Percentiles rank a stretch among this genome's conserved stretches.
Conservation (phyloP, 1,140 invertebrate species). For the Bombus cullumanus region DNA sequence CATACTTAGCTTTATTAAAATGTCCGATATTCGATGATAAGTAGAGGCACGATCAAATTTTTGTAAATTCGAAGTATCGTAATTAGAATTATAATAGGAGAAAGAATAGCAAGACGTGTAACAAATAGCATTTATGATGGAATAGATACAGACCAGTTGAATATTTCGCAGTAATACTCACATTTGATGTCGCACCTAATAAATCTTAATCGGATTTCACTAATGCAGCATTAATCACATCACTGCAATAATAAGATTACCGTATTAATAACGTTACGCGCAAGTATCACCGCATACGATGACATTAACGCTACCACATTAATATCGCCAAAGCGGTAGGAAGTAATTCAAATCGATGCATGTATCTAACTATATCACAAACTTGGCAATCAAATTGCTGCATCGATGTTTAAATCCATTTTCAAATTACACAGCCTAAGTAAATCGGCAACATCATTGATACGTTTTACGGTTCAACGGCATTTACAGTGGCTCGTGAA, state of each 20-base stretch:
- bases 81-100: too few relatives aligned
- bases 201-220: conserved; percentile 50
- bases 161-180: conserved; percentile 9
- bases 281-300: conserved; percentile 25
- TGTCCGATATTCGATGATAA: too few relatives aligned
- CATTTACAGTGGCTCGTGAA: too few relatives aligned
- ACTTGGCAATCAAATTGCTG: conserved; percentile 5
- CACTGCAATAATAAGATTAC: conserved; percentile 53
- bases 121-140: background rate
- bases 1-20: too few relatives aligned
- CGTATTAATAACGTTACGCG: conserved; percentile 44
- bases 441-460: background rate
- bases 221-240: conserved; percentile 47
- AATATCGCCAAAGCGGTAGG: conserved; percentile 30
- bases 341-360: conserved; percentile 22
- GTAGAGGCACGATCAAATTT: too few relatives aligned
- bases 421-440: conserved; percentile 8
- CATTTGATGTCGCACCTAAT: conserved; percentile 28
- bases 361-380: background rate
- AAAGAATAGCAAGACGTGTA: background rate
- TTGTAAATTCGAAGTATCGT: too few relatives aligned
- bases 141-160: background rate
- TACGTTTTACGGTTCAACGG: background rate
- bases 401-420: conserved; percentile 16
- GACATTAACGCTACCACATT: conserved; percentile 18